These are phyloP conservation scores for Crenuchus spilurus DNA, from an alignment of 2,797 vertebrate genomes.

Conservation along the genomic window DNA sequence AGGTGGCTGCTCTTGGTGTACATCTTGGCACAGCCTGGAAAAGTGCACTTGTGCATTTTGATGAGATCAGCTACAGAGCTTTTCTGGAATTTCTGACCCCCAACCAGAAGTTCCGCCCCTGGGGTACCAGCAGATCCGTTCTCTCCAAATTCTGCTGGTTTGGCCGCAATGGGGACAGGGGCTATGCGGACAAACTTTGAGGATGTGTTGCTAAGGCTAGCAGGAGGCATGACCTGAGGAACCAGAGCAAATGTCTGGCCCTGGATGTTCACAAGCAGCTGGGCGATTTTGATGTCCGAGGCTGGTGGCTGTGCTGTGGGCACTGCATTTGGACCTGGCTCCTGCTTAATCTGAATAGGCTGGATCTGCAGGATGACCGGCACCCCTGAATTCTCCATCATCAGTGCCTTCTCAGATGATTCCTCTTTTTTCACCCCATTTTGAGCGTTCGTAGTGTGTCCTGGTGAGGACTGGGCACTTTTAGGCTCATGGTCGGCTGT, in stretches of 20 bases:
- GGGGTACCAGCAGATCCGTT: conserved; percentile 71
- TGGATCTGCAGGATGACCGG: conserved; percentile 91
- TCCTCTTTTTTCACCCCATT: conserved; percentile 39
- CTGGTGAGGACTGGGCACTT: conserved; percentile 59
- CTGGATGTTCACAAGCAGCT: conserved; percentile 94
- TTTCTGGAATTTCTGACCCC: conserved; percentile 91
- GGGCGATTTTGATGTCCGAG: conserved; percentile 89
- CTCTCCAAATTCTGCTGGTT: conserved; percentile 84
- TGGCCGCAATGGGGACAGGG: conserved; percentile 92
- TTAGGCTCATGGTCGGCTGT: conserved; percentile 68
- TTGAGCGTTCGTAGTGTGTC: background rate
- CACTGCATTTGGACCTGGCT: conserved; percentile 71
- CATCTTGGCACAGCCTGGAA: conserved; percentile 95
- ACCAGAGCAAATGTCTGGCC: conserved; percentile 94
- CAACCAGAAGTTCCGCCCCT: conserved; percentile 80
- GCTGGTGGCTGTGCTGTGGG: conserved; percentile 54
- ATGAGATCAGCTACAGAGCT: conserved; percentile 93
- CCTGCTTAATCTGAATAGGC: conserved; percentile 89
- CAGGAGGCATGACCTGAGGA: conserved; percentile 84
- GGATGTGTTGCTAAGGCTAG: conserved; percentile 80
- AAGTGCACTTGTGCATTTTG: conserved; percentile 98
- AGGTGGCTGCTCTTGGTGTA: conserved; percentile 98
- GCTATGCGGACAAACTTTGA: conserved; percentile 94
- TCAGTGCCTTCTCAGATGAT: conserved; percentile 12
- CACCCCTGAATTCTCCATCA: conserved; percentile 68